Conservation (phyloP, 2,113 vertebrate genomes). For the Alaudala cheleensis region DNA sequence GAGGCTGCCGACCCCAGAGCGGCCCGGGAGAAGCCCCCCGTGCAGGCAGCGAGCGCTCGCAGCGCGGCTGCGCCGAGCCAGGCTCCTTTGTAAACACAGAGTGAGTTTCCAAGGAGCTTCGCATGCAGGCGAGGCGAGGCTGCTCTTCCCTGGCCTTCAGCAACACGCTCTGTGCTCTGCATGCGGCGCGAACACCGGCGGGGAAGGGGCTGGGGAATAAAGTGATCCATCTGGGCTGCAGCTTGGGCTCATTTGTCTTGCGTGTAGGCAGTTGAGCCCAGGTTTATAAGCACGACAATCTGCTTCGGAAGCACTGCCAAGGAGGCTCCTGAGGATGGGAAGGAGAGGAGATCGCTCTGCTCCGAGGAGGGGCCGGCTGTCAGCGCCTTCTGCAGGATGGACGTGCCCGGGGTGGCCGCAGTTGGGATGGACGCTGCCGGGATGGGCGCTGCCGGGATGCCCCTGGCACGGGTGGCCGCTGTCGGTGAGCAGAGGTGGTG, state of each 20-base stretch:
- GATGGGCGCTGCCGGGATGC: not conserved
- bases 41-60: not conserved
- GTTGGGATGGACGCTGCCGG: not conserved
- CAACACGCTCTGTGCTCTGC: not conserved
- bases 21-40: rapidly evolving
- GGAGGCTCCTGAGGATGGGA: not conserved
- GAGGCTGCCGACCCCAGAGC: rapidly evolving
- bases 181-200: not conserved
- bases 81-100: not conserved
- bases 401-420: not conserved
- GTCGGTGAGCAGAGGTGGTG: not conserved
- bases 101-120: not conserved
- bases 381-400: not conserved
- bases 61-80: not conserved
- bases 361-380: not conserved
- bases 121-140: not conserved
- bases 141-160: not conserved
- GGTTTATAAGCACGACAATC: constrained; percentile 1
- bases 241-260: constrained; percentile 55
- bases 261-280: not conserved
- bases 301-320: constrained; percentile 3
- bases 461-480: not conserved
- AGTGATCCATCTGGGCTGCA: constrained; percentile 20
- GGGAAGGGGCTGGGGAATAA: constrained; percentile 20
- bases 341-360: rapidly evolving